Base-by-base conservation (phyloP, 2,797 vertebrate genomes). In the Bryconaethiops microstoma region DNA sequence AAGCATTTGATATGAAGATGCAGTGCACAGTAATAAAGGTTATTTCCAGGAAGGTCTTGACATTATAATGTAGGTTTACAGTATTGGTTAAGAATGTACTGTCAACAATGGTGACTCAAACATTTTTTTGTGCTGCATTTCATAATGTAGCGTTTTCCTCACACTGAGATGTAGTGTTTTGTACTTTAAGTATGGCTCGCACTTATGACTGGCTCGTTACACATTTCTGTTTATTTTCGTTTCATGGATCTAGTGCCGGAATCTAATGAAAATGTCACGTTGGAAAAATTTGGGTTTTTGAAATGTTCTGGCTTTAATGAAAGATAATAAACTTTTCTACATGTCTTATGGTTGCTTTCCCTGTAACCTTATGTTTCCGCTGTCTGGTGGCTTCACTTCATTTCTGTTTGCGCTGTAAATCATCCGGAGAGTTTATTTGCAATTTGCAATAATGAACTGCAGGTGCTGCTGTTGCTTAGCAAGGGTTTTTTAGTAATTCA, bases 241-340 rank as follows among this genome's bases (percentile, higher is more conserved):
- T 16, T n/a, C 6, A 21, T 59, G 55, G 19, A 21, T 59, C n/a
- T 21, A n/a, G 10, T 25, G 9, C 23, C 13, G 23, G 60, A 64
- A 35, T 16, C 29, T 35, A 25, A 35, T 35, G 14, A 39, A n/a
- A 21, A 59, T 50, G n/a, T 54, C 23, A 25, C 29, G 48, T 29
- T 78, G 35, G n/a, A 40, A 63, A 10, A 25, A 64, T 13, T 1
- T 72, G 25, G 42, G 29, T 55, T 17, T 72, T 72, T 29, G 42
- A 40, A 1, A 14, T 19, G 0, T 63, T 63, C 29, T 72, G 45
- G 5, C 62, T 65, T 79, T 73, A 40, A 17, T 40, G 2, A 2
- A 50, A 54, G 17, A 35, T 0, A 78, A 78, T 78, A 78, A 79
- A 72, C 5, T 10, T 74, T 72, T 55, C 29, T 74, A 48, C 5